Evolutionary conservation across 2,888 invertebrate genomes (phyloP), one percentile per base, ranked within the genome.

Genomic region (Chymomyza amoena): DNA sequence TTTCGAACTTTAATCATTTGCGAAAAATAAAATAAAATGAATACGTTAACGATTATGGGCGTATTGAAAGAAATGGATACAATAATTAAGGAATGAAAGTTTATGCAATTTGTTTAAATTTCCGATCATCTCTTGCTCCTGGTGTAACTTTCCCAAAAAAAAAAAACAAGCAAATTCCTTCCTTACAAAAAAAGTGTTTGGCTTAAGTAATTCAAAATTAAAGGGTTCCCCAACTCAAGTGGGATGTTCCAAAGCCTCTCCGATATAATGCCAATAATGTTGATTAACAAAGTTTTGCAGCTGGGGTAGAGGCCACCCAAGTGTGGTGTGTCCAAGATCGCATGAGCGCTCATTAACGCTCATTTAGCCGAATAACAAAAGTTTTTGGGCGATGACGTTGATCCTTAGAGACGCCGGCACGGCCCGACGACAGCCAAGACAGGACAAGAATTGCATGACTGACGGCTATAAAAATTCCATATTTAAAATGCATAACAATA

Each of bases 401-500:
- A 54, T 18, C 54, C 54, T 54, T n/a, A 45, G 13, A 45, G 39
- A 45, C 39, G 13, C 10, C 6, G 36, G 25, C 25, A 6, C 10
- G 39, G 13, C 39, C 2, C 39, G 13, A 13, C 9, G 39, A 0
- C 4, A 1, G 52, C 51, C 5, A n/a, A 18, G 16, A 13, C 39
- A 45, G 39, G 39, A 45, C 39, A 45, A 4, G 39, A 3, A 10
- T 60, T 75, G 81, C 84, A 81, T 86, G 86, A 79, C 80, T 78
- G 77, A 68, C 64, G 80, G 75, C 60, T 72, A 79, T 84, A 84
- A 84, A 81, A 78, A 84, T 77, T 86, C 73, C 77, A 80, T 84
- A 86, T 86, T 80, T 80, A 86, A 84, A 86, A 84, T 84, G 86
- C 84, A 84, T 86, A 81, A 81, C 84, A 84, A 86, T 84, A 86